Evolutionary conservation across 1,140 invertebrate species (phyloP).

Genomic region (Hycleus phaleratus): DNA sequence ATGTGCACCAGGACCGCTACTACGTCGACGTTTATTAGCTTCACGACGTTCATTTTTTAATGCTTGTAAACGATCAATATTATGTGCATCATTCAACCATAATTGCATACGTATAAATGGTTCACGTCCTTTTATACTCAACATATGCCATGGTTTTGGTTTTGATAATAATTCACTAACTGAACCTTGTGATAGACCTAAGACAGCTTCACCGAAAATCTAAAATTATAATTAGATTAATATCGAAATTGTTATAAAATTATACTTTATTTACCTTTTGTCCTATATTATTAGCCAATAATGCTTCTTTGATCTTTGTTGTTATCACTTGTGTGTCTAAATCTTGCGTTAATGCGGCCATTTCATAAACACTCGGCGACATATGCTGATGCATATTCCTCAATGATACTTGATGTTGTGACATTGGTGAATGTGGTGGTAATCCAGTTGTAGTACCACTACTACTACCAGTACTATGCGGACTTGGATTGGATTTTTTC

Average conservation of each 20-base stretch:
- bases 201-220: constrained; percentile 93
- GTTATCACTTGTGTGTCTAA: constrained; percentile 95
- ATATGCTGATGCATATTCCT: constrained; percentile 69
- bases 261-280: constrained; percentile 66
- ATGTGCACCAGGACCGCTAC: constrained; percentile 65
- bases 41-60: constrained; percentile 84
- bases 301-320: constrained; percentile 93
- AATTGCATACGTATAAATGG: constrained; percentile 98
- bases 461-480: constrained; percentile 40
- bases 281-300: constrained; percentile 94
- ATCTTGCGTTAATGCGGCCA: constrained; percentile 92
- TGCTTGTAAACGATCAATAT: constrained; percentile 79
- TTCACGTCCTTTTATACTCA: constrained; percentile 95
- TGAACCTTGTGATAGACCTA: constrained; percentile 93
- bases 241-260: background rate
- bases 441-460: too few species aligned
- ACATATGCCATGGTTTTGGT: constrained; percentile 98
- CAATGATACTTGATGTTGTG: constrained; percentile 56
- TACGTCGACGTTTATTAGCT: constrained; percentile 77
- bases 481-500: constrained; percentile 47
- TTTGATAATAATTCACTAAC: constrained; percentile 95
- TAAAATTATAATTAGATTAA: constrained; percentile 31
- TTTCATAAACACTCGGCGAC: constrained; percentile 86
- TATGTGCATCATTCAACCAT: constrained; percentile 91
- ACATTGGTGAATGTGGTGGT: constrained; percentile 49